These are phyloP conservation scores for Muntiacus muntjak DNA, from an alignment of 2,113 vertebrate species.

Conservation along the genomic window DNA sequence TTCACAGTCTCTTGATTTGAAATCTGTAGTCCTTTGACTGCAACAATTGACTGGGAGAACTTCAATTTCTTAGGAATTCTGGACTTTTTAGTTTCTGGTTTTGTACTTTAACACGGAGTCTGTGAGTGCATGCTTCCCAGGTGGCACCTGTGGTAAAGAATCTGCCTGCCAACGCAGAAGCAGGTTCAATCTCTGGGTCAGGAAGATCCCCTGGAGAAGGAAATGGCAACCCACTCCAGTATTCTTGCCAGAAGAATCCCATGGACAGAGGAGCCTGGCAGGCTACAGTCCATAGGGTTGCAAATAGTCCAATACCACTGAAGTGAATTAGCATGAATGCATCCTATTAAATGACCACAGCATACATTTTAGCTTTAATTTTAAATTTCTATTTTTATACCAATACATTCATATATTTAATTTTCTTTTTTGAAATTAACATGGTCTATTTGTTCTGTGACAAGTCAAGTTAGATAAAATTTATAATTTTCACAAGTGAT, in stretches of 20 bases:
- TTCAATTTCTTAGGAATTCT: neutral
- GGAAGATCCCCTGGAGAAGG: neutral
- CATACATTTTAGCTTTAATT: neutral
- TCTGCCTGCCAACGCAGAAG: neutral
- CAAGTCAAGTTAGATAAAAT: neutral
- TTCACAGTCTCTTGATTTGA: neutral
- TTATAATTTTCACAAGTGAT: neutral
- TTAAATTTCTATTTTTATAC: neutral
- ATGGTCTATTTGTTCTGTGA: neutral
- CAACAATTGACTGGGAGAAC: neutral
- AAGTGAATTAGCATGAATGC: neutral
- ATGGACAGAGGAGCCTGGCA: neutral
- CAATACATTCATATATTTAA: neutral
- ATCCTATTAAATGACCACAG: neutral
- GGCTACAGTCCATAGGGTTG: neutral
- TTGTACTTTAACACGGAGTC: neutral
- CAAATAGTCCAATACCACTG: neutral
- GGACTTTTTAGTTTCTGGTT: neutral
- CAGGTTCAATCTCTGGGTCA: neutral
- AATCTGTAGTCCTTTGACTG: neutral
- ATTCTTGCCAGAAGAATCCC: neutral
- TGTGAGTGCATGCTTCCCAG: neutral
- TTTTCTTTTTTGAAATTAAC: neutral
- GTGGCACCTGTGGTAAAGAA: neutral
- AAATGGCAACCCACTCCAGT: neutral